phyloP scores from a whole-genome alignment of 2,888 invertebrate species.

The Lasioglossum pauxillum region DNA sequence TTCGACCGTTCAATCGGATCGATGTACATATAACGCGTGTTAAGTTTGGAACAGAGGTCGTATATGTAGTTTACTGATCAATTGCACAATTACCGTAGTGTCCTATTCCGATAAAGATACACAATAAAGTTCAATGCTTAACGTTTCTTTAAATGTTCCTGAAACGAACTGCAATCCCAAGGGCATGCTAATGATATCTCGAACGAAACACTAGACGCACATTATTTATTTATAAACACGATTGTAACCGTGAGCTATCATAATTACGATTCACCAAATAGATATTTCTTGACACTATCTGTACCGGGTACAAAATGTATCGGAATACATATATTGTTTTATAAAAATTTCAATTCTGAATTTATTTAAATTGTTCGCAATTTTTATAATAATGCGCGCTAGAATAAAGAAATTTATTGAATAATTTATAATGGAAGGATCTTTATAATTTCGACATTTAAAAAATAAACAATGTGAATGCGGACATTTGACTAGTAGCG shows the following conservation, averaged over 20 bases:
- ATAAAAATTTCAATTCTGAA: no score
- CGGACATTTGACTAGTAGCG: no score
- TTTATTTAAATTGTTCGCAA: no score
- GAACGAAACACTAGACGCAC: neutral
- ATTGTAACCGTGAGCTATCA: neutral
- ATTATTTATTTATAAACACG: neutral
- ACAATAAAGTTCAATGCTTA: neutral
- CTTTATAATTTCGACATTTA: no score
- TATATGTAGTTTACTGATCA: constrained; percentile 26
- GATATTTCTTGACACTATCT: neutral
- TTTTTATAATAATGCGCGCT: no score
- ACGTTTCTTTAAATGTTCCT: neutral
- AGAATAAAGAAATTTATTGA: no score
- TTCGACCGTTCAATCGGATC: constrained; percentile 1
- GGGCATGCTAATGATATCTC: neutral
- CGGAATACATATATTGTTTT: no score
- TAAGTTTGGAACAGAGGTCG: constrained; percentile 43
- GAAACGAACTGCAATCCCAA: neutral
- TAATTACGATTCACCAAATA: neutral
- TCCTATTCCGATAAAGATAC: neutral
- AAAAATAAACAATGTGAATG: no score
- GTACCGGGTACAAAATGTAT: no score
- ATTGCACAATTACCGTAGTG: constrained; percentile 48
- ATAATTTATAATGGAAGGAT: no score
- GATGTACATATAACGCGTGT: constrained; percentile 24